phyloP scores from a whole-genome alignment of 2,888 invertebrate genomes.

The Leptinotarsa haldemani region DNA sequence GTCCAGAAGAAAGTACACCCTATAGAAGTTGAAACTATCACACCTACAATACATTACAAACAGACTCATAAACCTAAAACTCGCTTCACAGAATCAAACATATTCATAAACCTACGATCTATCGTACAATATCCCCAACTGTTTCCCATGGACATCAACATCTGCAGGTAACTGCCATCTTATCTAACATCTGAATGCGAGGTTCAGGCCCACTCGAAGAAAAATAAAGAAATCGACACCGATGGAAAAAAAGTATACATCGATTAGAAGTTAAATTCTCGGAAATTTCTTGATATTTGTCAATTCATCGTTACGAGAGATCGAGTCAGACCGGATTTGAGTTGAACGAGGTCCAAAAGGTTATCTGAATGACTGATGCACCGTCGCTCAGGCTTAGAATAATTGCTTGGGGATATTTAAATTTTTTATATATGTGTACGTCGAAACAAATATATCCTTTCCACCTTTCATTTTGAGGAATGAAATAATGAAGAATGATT shows the following conservation, averaged over 20 bases:
- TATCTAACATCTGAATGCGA: constrained; percentile 13
- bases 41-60: not conserved
- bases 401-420: constrained; percentile 34
- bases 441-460: constrained; percentile 2
- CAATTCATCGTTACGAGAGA: constrained; percentile 34
- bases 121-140: not conserved
- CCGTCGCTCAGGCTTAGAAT: constrained; percentile 29
- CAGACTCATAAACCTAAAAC: not conserved
- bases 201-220: constrained; percentile 1
- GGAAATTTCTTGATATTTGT: constrained; percentile 41
- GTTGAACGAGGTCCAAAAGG: not conserved
- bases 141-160: constrained; percentile 6
- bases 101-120: not conserved
- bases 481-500: not conserved
- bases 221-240: constrained; percentile 23
- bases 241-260: constrained; percentile 24
- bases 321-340: constrained; percentile 12
- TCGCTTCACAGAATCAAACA: too few relatives aligned
- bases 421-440: constrained; percentile 36
- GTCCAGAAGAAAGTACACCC: too few relatives aligned
- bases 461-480: not conserved
- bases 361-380: constrained; percentile 12
- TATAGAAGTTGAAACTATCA: not conserved
- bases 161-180: constrained; percentile 15
- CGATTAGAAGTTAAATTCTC: constrained; percentile 38